Conservation (phyloP, 1,140 invertebrate genomes). For the Drosophila lacteicornis region DNA sequence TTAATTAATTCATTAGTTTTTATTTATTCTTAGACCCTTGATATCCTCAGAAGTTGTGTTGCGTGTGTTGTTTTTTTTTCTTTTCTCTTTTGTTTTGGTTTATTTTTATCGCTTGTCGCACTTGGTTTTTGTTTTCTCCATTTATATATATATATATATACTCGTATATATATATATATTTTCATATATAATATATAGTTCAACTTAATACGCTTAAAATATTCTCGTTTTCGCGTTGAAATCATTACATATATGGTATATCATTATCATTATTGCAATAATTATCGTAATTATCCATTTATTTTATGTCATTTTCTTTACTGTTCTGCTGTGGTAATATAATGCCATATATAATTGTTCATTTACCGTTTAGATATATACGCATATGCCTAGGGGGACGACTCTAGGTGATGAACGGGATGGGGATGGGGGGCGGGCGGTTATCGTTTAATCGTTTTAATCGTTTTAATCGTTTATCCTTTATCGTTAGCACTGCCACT, state of each 20-base stretch:
- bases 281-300: conserved; percentile 49
- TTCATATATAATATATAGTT: conserved; percentile 37
- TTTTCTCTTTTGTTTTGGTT: conserved; percentile 58
- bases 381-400: conserved; percentile 59
- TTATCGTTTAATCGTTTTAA: conserved; percentile 19
- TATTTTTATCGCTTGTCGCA: conserved; percentile 71
- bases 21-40: conserved; percentile 83
- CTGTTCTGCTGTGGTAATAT: conserved; percentile 64
- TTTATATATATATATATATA: conserved; percentile 17
- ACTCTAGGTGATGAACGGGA: conserved; percentile 28
- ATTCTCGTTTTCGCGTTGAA: conserved; percentile 49
- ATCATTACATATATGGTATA: conserved; percentile 61
- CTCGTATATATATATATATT: conserved; percentile 29
- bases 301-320: conserved; percentile 51
- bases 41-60: conserved; percentile 82
- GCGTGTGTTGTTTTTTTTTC: conserved; percentile 40
- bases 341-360: conserved; percentile 77
- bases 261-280: conserved; percentile 55
- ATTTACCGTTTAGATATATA: conserved; percentile 52
- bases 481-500: conserved; percentile 27
- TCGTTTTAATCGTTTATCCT: conserved; percentile 12
- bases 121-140: conserved; percentile 36
- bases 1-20: conserved; percentile 83
- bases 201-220: conserved; percentile 54
- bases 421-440: background rate